Base-by-base conservation (phyloP, 2,888 invertebrate genomes). In the Theretra japonica region DNA sequence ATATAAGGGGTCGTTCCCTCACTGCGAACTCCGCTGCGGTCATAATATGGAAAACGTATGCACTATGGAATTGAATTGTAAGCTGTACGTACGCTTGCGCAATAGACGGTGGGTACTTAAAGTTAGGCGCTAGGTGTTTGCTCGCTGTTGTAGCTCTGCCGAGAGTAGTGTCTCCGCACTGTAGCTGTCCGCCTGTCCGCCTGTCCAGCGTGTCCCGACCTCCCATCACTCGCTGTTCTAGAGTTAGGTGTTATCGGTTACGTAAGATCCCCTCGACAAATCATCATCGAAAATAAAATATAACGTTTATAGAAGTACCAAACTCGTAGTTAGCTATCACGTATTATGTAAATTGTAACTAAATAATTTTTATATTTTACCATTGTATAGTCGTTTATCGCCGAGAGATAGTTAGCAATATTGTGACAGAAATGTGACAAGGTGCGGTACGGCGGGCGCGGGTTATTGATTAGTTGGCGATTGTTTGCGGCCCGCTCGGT, bases 321-420 rank as follows among this genome's bases (percentile, higher is more conserved):
- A 94, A 94, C 93, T 90, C 83, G 88, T 94, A 93, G 94, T 90
- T 94, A 93, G 91, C 87, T 86, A 89, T 92, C 91, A 91, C 93
- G 89, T 92, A 92, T 92, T 93, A 92, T 94, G 94, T 94, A 94
- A 88, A 94, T 94, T 94, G 90, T 92, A 92, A 92, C 90, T 88
- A 92, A 89, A 90, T 90, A 87, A 88, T 92, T 80, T 90, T 92
- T 91, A 91, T 93, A 92, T 92, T 94, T 93, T 93, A 94, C 93
- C 94, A 94, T 92, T 94, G 94, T 94, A 94, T 94, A 94, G 94
- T 89, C 88, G 88, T 90, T 89, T 90, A 89, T 90, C 90, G 88
- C 85, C 84, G 88, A 86, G 89, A 88, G 90, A 88, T 91, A 92
- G 92, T 88, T 90, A 90, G 91, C 87, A 88, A 88, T 87, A 89